A percentile compares a stretch with the other conserved stretches of the same genome.
Evolutionary conservation across 1,140 invertebrate species (phyloP).

Genomic region (Drosophila santomea): DNA sequence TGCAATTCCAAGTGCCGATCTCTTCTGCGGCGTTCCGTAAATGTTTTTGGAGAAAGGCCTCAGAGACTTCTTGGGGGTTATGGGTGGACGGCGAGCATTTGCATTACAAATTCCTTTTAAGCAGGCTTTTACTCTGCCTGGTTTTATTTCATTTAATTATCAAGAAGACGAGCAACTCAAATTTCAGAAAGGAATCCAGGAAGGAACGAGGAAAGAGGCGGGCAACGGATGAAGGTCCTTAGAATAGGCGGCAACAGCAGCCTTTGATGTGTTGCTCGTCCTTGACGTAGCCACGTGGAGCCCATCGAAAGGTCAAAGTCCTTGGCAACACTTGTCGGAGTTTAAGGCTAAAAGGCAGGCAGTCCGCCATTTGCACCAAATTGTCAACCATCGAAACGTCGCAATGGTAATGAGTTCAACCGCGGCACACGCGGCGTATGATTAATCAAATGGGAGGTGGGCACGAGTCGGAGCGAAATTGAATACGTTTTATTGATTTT

Average conservation of each 20-base stretch:
- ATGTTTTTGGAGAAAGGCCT: constrained; percentile 27
- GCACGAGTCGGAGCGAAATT: constrained; percentile 14
- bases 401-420: constrained; percentile 28
- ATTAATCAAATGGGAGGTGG: constrained; percentile 55
- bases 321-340: constrained; percentile 62
- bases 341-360: constrained; percentile 6
- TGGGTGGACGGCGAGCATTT: constrained; percentile 28
- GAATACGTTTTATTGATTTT: constrained; percentile 63
- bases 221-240: constrained; percentile 1
- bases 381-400: constrained; percentile 11
- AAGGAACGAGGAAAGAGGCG: neutral
- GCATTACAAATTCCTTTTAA: constrained; percentile 45
- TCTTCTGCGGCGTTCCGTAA: constrained; percentile 51
- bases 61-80: constrained; percentile 9
- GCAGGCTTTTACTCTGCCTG: constrained; percentile 3
- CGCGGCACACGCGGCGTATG: constrained; percentile 50
- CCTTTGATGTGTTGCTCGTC: constrained; percentile 59
- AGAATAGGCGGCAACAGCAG: neutral
- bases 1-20: constrained; percentile 57
- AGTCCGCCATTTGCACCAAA: constrained; percentile 20
- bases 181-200: constrained; percentile 19
- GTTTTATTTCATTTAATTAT: constrained; percentile 42
- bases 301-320: constrained; percentile 49
- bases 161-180: constrained; percentile 26
- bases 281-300: constrained; percentile 3